Evolutionary conservation across 2,113 vertebrate genomes (phyloP).

Genomic region (Dicerorhinus sumatrensis): DNA sequence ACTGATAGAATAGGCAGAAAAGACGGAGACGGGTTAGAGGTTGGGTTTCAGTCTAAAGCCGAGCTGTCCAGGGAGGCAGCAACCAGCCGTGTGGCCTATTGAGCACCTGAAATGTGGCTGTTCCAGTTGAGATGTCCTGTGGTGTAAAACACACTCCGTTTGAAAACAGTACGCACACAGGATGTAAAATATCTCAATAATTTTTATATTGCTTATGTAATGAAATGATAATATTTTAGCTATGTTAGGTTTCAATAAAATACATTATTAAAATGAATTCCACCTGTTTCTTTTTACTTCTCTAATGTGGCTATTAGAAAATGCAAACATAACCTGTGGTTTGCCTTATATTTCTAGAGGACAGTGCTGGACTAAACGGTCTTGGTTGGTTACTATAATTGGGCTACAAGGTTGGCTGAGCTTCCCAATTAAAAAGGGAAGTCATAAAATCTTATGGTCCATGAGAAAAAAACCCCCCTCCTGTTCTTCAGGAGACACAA

Average conservation of each 20-base stretch:
- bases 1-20: background rate
- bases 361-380: fast-evolving
- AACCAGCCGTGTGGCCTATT: background rate
- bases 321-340: background rate
- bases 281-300: background rate
- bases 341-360: background rate
- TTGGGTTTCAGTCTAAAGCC: background rate
- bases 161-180: background rate
- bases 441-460: background rate
- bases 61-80: background rate
- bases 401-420: background rate
- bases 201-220: background rate
- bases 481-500: background rate
- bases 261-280: background rate
- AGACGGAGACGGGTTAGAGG: background rate
- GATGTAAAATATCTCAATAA: background rate
- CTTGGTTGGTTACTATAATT: background rate
- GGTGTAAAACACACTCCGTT: background rate
- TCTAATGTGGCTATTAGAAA: background rate
- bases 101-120: background rate
- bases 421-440: background rate
- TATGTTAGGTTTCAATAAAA: background rate
- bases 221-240: background rate
- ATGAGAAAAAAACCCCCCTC: background rate
- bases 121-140: background rate